These are phyloP conservation scores for Caenorhabditis japonica DNA, from an alignment of 2,888 invertebrate species.

Conservation along the genomic window DNA sequence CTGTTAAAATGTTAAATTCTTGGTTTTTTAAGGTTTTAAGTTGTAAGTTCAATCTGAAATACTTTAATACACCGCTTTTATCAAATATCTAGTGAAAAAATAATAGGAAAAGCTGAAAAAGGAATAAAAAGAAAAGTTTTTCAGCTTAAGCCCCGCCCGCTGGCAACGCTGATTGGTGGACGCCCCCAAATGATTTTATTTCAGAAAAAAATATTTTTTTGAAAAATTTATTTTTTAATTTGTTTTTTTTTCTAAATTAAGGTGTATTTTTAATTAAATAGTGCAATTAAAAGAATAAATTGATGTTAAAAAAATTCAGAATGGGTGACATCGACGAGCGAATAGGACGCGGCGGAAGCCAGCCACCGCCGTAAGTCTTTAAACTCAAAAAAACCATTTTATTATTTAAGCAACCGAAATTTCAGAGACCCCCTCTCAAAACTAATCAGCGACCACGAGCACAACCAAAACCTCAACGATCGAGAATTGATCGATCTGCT, in stretches of 20 bases:
- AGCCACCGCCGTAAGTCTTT: slow-evolving; percentile 2
- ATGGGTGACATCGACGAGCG: slow-evolving; percentile 38
- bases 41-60: too few relatives aligned
- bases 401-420: too few relatives aligned
- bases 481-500: slow-evolving; percentile 34
- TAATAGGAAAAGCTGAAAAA: too few relatives aligned
- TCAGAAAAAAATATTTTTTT: neutral
- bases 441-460: slow-evolving; percentile 28
- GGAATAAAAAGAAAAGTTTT: too few relatives aligned
- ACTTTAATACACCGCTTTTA: too few relatives aligned
- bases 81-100: too few relatives aligned
- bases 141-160: too few relatives aligned
- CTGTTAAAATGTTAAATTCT: too few relatives aligned
- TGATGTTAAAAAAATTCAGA: too few relatives aligned
- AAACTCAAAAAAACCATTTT: neutral
- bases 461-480: slow-evolving; percentile 4
- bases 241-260: neutral
- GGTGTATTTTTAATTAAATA: neutral
- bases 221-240: neutral
- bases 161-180: too few relatives aligned
- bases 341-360: slow-evolving; percentile 12
- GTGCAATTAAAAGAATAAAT: neutral
- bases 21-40: too few relatives aligned
- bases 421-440: slow-evolving; percentile 39
- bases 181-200: too few relatives aligned